Percentiles rank a stretch among this genome's conserved stretches.
These are phyloP conservation scores for Neoaliturus tenellus DNA, from an alignment of 2,888 invertebrate genomes.

Conservation along the genomic window DNA sequence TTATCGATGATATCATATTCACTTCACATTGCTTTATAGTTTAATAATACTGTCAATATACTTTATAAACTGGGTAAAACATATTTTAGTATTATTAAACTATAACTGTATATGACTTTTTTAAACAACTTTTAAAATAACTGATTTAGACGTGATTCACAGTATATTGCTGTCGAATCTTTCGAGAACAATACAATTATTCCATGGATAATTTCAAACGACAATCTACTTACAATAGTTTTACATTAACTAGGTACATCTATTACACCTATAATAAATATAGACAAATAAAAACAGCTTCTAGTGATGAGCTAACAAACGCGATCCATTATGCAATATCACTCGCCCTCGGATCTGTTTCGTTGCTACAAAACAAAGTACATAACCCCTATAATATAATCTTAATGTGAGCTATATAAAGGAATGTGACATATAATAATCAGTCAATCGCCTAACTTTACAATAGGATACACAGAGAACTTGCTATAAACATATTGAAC, in stretches of 20 bases:
- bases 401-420: slow-evolving; percentile 17
- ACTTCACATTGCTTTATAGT: too few species aligned
- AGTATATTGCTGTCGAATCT: too few species aligned
- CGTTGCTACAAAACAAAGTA: slow-evolving; percentile 7
- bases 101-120: neutral
- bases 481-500: neutral
- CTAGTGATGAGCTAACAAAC: neutral
- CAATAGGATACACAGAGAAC: slow-evolving; percentile 27
- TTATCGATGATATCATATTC: too few species aligned
- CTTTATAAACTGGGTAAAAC: neutral
- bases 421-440: slow-evolving; percentile 22
- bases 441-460: slow-evolving; percentile 25
- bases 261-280: slow-evolving; percentile 23
- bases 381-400: neutral
- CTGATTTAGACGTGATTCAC: too few species aligned
- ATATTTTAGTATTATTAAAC: neutral
- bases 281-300: slow-evolving; percentile 8
- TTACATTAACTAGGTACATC: neutral
- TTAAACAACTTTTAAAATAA: too few species aligned
- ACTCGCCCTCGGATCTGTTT: neutral
- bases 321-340: neutral
- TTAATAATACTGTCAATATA: neutral
- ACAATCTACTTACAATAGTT: neutral
- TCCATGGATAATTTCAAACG: slow-evolving; percentile 14
- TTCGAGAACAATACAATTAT: too few species aligned